Conservation (phyloP, 2,888 invertebrate genomes). For the Sminthurinus aureus region DNA sequence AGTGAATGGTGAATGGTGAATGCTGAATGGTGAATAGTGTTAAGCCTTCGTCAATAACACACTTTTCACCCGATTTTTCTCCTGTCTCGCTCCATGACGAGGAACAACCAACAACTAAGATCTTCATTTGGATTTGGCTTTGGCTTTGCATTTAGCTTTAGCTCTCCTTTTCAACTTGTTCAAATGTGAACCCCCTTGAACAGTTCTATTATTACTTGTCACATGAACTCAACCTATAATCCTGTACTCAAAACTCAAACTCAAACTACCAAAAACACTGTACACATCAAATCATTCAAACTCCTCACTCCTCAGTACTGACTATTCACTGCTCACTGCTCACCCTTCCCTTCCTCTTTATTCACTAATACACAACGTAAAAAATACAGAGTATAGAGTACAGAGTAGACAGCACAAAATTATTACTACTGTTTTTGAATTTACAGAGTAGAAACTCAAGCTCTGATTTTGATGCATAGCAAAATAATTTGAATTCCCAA, state of each 20-base stretch:
- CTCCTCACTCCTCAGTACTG: not conserved
- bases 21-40: no score
- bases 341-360: not conserved
- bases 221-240: constrained; percentile 13
- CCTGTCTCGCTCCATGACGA: constrained; percentile 35
- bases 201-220: constrained; percentile 36
- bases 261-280: not conserved
- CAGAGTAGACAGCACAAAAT: not conserved
- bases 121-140: constrained; percentile 42
- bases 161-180: constrained; percentile 48
- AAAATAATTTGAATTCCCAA: constrained; percentile 10
- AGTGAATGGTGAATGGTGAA: no score
- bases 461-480: not conserved
- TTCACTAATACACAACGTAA: not conserved
- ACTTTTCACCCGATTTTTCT: constrained; percentile 47
- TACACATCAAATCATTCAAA: constrained; percentile 9
- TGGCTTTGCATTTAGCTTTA: no score
- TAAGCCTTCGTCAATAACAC: constrained; percentile 44
- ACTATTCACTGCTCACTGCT: not conserved
- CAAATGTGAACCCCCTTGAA: constrained; percentile 46
- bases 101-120: constrained; percentile 42
- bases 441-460: no score
- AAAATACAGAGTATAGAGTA: not conserved
- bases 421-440: not conserved
- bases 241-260: not conserved